phyloP scores from a whole-genome alignment of 1,140 invertebrate species.

The Calephelis nemesis region DNA sequence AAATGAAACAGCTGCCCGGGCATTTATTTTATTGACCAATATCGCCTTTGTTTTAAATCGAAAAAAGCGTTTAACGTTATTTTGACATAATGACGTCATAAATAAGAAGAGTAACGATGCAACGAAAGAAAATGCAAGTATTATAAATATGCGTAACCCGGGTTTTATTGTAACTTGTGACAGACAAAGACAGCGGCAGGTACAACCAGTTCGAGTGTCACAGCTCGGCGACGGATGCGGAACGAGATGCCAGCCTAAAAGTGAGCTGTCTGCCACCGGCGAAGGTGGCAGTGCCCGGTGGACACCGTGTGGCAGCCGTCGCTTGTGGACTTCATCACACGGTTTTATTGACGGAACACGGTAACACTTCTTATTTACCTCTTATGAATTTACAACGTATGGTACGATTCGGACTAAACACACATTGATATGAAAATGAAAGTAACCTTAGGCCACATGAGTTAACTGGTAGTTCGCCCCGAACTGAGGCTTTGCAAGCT shows the following conservation, averaged over 20 bases:
- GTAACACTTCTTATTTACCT: constrained; percentile 39
- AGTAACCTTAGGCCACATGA: too few relatives aligned
- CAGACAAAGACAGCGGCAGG: constrained; percentile 30
- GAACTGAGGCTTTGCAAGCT: too few relatives aligned
- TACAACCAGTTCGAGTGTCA: constrained; percentile 38
- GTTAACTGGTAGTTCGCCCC: too few relatives aligned
- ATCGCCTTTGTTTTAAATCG: too few relatives aligned
- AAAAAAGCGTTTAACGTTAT: too few relatives aligned
- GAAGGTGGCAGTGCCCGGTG: constrained; percentile 83
- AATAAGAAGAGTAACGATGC: not conserved
- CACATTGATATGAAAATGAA: too few relatives aligned
- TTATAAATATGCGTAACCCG: not conserved
- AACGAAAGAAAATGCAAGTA: not conserved
- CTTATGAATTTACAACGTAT: too few relatives aligned
- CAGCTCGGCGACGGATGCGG: constrained; percentile 69
- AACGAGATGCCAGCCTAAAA: constrained; percentile 82
- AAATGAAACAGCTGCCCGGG: too few relatives aligned
- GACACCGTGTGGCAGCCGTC: constrained; percentile 88
- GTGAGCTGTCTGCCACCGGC: constrained; percentile 87
- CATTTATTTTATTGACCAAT: too few relatives aligned
- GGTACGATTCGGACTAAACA: too few relatives aligned
- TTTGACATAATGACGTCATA: not conserved
- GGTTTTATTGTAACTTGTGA: not conserved
- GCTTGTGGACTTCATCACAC: constrained; percentile 95
- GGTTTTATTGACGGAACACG: constrained; percentile 80